Conservation (phyloP, 2,113 vertebrate genomes). For the Pterophyllum scalare region DNA sequence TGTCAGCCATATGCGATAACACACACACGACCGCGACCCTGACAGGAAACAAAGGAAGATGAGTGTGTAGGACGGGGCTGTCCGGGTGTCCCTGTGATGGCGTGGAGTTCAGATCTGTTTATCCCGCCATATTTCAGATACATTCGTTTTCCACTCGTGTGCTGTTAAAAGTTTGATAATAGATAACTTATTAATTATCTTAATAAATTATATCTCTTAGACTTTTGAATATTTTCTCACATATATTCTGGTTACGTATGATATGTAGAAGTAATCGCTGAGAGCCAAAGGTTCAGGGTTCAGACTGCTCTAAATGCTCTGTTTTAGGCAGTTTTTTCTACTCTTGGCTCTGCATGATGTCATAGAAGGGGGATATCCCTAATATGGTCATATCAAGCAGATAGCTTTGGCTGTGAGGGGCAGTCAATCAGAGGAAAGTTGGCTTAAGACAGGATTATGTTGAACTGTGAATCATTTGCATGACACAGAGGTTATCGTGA, state of each 20-base stretch:
- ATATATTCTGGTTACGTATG: neutral
- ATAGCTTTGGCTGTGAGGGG: neutral
- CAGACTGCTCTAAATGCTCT: neutral
- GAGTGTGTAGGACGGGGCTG: neutral
- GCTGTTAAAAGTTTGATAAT: neutral
- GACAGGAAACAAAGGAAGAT: slow-evolving; percentile 10
- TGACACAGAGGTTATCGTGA: neutral
- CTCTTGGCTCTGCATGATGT: neutral
- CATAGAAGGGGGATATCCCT: neutral
- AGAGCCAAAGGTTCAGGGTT: neutral
- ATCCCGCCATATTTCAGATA: neutral
- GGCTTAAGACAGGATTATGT: too few relatives aligned
- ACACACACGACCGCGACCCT: neutral
- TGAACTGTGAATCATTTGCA: too few relatives aligned
- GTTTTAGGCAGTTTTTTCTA: neutral
- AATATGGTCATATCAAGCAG: neutral
- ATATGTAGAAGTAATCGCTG: neutral
- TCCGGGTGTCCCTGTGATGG: neutral
- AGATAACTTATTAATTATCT: neutral
- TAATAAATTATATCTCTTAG: neutral
- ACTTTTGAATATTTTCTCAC: neutral
- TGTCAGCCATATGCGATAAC: slow-evolving; percentile 46
- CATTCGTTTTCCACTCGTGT: neutral
- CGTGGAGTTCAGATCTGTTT: neutral
- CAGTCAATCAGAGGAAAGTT: neutral